These are phyloP conservation scores for Mormyrus hasselquistii DNA, from an alignment of 2,797 vertebrate species.

Conservation along the genomic window DNA sequence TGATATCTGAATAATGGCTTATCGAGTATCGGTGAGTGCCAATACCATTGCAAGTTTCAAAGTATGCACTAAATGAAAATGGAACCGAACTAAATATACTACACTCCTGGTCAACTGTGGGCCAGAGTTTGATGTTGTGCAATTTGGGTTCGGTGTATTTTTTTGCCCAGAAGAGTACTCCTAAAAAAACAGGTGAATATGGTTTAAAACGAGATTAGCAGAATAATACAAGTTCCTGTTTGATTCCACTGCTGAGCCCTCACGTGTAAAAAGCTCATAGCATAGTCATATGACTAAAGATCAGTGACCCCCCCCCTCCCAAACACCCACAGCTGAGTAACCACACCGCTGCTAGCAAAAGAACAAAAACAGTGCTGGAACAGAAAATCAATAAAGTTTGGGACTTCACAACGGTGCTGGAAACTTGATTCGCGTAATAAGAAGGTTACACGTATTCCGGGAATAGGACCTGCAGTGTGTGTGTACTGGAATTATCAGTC, in stretches of 20 bases:
- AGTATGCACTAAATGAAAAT: not conserved
- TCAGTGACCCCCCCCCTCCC: constrained; percentile 3
- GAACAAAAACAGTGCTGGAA: not conserved
- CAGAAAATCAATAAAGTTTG: not conserved
- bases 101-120: not conserved
- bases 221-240: not conserved
- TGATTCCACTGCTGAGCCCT: not conserved
- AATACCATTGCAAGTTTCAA: not conserved
- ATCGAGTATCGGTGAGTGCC: not conserved
- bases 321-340: not conserved
- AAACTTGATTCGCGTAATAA: not conserved
- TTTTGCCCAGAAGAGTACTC: not conserved
- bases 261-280: not conserved
- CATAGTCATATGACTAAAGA: constrained; percentile 4
- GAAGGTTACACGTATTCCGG: not conserved
- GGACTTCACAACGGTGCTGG: not conserved
- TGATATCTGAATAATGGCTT: not conserved
- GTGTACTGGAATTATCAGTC: not conserved
- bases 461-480: not conserved
- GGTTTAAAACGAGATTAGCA: not conserved
- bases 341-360: not conserved
- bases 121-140: not conserved
- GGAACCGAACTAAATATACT: not conserved
- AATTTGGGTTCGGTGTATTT: not conserved
- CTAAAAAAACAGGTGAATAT: not conserved